Conservation (phyloP, 1,140 invertebrate species). For the Diprion similis region DNA sequence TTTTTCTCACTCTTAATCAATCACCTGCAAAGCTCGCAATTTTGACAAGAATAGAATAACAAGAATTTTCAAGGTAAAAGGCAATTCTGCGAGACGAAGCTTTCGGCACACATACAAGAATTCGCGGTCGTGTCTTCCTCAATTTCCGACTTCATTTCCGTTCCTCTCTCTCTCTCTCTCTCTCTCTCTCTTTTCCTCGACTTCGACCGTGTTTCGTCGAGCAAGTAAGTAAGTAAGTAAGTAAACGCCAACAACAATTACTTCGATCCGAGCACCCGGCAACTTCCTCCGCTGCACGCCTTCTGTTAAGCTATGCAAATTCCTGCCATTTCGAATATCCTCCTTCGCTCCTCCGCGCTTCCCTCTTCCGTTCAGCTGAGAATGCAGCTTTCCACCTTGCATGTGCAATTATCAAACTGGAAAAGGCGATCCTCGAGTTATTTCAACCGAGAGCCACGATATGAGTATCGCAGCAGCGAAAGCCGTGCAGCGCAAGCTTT, state of each 20-base stretch:
- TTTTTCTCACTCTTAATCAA: no score
- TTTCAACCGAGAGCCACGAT: no score
- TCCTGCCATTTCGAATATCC: not conserved
- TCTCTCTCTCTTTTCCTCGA: not conserved
- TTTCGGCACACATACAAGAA: no score
- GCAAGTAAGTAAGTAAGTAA: not conserved
- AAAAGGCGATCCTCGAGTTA: no score
- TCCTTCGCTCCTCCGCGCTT: not conserved
- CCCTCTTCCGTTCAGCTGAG: not conserved
- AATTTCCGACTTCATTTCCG: not conserved
- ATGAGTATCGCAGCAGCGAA: no score
- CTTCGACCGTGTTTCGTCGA: not conserved
- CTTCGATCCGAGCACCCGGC: not conserved
- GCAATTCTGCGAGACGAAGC: not conserved
- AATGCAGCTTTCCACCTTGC: no score
- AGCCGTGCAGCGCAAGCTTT: no score
- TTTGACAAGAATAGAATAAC: no score
- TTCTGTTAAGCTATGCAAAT: constrained; percentile 5
- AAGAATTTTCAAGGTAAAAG: not conserved
- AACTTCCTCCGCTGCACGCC: not conserved
- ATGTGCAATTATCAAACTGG: no score
- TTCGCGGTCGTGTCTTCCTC: not conserved
- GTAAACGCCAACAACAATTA: constrained; percentile 3
- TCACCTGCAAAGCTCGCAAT: no score
- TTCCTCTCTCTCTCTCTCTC: not conserved